Base-by-base conservation (phyloP, 2,888 invertebrate species). In the Tetragonisca angustula region DNA sequence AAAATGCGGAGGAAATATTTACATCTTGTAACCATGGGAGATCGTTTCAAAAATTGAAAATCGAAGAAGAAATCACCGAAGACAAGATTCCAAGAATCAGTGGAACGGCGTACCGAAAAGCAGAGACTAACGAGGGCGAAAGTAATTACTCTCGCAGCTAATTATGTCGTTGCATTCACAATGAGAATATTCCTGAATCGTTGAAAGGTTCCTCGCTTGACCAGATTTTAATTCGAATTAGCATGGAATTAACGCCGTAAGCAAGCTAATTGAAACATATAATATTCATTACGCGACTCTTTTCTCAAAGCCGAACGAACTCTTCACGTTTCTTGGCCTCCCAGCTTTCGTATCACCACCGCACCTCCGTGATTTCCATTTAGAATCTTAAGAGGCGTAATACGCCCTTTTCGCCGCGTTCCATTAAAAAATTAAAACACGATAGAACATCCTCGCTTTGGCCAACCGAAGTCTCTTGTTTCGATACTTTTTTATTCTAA, bases 191-290 rank as follows among this genome's bases (percentile, higher is more conserved):
- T 49, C n/a, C 65, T n/a, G 76, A 54, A 27, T 19, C 59, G 50
- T n/a, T 68, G 76, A 52, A 62, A 79, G 54, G 61, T 61, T 59
- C 19, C 2, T 6, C 24, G 43, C 36, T 75, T 59, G 21, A 61
- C 49, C 68, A n/a, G 43, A 69, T 62, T 69, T 62, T 62, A 1
- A 32, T 17, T n/a, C 36, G 56, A 62, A 79, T 76, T 69, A 79
- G 17, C 43, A 32, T 27, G 50, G n/a, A 80, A 76, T 76, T 76
- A 27, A 70, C 50, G 43, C 4, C 24, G 62, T 54, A 69, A 79
- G 76, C 67, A 76, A 27, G 54, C 36, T 65, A 70, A 80, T 70
- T 76, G 70, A 76, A 76, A 76, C 76, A n/a, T 70, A 70, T 32
- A 70, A 76, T 76, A 76, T 65, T 80, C 64, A 65, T 76, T 56